phyloP scores from a whole-genome alignment of 2,888 invertebrate species.

The Platynereis dumerilii region DNA sequence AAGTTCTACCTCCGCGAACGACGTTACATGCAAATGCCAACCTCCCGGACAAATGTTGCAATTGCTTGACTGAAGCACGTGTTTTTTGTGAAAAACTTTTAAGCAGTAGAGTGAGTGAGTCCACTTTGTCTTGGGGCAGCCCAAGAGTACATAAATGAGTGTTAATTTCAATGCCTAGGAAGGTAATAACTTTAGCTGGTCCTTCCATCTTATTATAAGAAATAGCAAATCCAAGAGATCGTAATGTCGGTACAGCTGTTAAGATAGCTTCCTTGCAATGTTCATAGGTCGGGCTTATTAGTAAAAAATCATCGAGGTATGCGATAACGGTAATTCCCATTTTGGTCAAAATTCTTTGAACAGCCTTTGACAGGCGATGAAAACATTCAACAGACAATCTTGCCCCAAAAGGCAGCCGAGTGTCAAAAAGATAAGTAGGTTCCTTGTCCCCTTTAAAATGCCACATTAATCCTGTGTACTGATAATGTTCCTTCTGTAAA shows the following conservation, averaged over 20 bases:
- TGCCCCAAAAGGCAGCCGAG: constrained; percentile 11
- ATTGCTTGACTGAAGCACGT: not conserved
- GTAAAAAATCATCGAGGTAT: constrained; percentile 19
- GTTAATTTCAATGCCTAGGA: constrained; percentile 11
- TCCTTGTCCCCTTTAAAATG: not conserved
- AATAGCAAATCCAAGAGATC: constrained; percentile 14
- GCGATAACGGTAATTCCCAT: no score
- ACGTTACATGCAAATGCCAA: not conserved
- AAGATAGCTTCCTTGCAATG: not conserved
- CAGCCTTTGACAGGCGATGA: constrained; percentile 17
- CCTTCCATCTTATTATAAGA: constrained; percentile 13
- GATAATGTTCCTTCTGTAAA: not conserved
- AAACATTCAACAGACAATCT: constrained; percentile 11
- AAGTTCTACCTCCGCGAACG: not conserved
- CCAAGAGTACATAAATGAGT: not conserved
- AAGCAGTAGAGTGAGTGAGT: not conserved
- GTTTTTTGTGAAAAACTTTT: no score
- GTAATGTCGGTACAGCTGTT: not conserved
- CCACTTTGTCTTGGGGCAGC: not conserved
- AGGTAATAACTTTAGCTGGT: constrained; percentile 8
- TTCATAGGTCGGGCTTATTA: not conserved
- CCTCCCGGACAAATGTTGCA: not conserved
- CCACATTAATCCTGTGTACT: constrained; percentile 12
- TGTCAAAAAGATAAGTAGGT: constrained; percentile 5
- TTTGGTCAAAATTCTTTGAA: not conserved